These are phyloP conservation scores for Drosophila santomea DNA, from an alignment of 1,140 invertebrate species.

Conservation along the genomic window DNA sequence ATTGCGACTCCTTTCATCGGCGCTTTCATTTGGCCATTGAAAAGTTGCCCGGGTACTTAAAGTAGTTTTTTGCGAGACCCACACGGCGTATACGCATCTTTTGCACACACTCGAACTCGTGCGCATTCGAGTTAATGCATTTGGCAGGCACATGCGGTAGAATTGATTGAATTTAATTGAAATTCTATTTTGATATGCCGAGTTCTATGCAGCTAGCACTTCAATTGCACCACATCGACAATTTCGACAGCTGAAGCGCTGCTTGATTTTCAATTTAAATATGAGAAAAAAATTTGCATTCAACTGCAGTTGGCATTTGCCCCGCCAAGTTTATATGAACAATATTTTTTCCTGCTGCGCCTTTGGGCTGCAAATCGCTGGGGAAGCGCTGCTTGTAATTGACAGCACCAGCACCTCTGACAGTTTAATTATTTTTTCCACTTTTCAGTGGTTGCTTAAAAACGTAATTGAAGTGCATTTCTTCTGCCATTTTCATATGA, in stretches of 20 bases:
- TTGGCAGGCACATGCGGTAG: slow-evolving; percentile 28
- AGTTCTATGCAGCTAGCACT: slow-evolving; percentile 44
- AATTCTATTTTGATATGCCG: slow-evolving; percentile 33
- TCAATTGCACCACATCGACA: slow-evolving; percentile 34
- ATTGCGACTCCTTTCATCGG: slow-evolving; percentile 13
- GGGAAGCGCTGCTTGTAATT: slow-evolving; percentile 49
- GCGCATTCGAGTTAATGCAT: slow-evolving; percentile 33
- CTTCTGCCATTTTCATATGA: not conserved
- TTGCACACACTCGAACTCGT: not conserved
- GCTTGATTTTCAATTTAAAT: slow-evolving; percentile 75
- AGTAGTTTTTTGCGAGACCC: slow-evolving; percentile 10
- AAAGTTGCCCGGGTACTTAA: slow-evolving; percentile 50
- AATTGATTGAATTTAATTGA: slow-evolving; percentile 58
- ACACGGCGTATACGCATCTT: slow-evolving; percentile 56
- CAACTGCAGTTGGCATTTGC: slow-evolving; percentile 56
- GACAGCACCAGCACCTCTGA: slow-evolving; percentile 55
- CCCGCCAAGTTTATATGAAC: slow-evolving; percentile 12
- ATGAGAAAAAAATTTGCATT: slow-evolving; percentile 56
- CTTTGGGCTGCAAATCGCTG: slow-evolving; percentile 21
- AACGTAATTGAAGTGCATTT: slow-evolving; percentile 36
- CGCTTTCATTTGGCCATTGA: slow-evolving; percentile 68
- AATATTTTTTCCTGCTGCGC: slow-evolving; percentile 9
- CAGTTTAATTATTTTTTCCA: slow-evolving; percentile 78
- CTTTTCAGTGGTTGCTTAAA: slow-evolving; percentile 42
- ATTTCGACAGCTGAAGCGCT: slow-evolving; percentile 42